A percentile compares a stretch with the other conserved stretches of the same genome.
These are phyloP conservation scores for Acleris laterana DNA, from an alignment of 2,888 invertebrate genomes.

Conservation along the genomic window DNA sequence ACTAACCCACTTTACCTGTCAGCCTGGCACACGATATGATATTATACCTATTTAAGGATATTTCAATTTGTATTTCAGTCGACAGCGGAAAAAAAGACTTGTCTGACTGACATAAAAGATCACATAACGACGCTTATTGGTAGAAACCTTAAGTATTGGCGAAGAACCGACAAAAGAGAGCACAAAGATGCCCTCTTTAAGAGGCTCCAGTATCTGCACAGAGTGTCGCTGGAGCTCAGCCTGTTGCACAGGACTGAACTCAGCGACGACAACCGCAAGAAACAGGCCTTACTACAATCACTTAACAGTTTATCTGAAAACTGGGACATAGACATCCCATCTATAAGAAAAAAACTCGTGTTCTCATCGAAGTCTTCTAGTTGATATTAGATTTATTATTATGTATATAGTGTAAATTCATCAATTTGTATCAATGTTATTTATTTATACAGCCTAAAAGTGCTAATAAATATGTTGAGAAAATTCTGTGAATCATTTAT, in stretches of 20 bases:
- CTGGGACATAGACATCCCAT: conserved; percentile 65
- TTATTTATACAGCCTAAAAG: conserved; percentile 67
- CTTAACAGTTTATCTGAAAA: conserved; percentile 59
- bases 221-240: conserved; percentile 67
- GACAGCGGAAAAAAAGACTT: conserved; percentile 64
- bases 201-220: conserved; percentile 71
- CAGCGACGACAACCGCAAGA: conserved; percentile 53
- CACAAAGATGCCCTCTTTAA: conserved; percentile 65
- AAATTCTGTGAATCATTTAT: not conserved
- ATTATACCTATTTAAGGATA: too few relatives aligned
- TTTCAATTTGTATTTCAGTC: conserved; percentile 24
- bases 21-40: too few relatives aligned
- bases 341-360: conserved; percentile 60
- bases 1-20: too few relatives aligned
- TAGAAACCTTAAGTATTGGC: conserved; percentile 81
- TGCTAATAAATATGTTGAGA: conserved; percentile 62
- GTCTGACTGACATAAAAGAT: conserved; percentile 77
- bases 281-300: conserved; percentile 54
- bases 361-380: conserved; percentile 45
- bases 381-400: conserved; percentile 51
- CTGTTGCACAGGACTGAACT: conserved; percentile 68
- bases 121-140: conserved; percentile 80
- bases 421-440: conserved; percentile 65
- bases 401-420: conserved; percentile 80
- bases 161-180: conserved; percentile 59